Evolutionary conservation across 2,113 vertebrate species (phyloP).

Genomic region (Microcebus tavaratra): DNA sequence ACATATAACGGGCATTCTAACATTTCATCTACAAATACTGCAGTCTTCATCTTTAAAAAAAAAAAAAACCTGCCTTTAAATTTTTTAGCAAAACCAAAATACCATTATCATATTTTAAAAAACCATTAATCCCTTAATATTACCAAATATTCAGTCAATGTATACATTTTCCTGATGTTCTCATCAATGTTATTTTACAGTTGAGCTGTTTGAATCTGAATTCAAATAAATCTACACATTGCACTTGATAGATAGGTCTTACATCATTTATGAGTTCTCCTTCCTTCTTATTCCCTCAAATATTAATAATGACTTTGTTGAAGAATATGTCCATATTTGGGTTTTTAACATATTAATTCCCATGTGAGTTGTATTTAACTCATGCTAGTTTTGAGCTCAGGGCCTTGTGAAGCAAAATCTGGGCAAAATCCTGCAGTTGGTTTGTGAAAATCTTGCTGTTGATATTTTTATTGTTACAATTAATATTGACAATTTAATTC

Average conservation of each 20-base stretch:
- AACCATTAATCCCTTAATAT: neutral
- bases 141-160: neutral
- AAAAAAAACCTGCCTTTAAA: neutral
- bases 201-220: neutral
- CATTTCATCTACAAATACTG: neutral
- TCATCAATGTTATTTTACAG: conserved; percentile 3
- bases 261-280: neutral
- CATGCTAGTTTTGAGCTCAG: no score
- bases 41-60: neutral
- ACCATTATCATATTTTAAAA: neutral
- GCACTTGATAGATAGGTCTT: neutral
- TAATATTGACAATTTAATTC: no score
- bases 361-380: no score
- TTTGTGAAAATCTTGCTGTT: no score
- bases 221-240: neutral
- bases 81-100: neutral
- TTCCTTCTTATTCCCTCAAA: neutral
- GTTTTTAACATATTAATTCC: neutral
- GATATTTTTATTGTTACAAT: no score
- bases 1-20: neutral
- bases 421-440: no score
- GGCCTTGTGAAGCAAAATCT: no score
- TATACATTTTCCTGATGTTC: neutral
- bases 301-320: neutral
- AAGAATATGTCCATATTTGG: neutral